Evolutionary conservation across 2,113 vertebrate genomes (phyloP).

Genomic region (Phycodurus eques): DNA sequence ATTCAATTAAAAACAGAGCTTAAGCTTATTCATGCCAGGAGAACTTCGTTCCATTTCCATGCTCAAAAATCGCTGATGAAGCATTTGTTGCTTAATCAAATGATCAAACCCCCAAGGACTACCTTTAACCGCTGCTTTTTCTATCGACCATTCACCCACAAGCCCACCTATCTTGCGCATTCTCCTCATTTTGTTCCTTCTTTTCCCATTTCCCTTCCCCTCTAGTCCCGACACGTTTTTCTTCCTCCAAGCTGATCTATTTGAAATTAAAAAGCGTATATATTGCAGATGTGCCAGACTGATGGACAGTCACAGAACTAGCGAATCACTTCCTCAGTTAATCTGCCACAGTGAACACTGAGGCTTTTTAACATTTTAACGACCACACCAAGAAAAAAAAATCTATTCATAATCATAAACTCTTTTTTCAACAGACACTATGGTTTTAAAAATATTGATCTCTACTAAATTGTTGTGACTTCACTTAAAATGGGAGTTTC

Average conservation of each 20-base stretch:
- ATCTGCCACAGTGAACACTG: slow-evolving; percentile 2
- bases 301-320: slow-evolving; percentile 39
- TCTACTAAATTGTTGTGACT: too few species aligned
- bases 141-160: slow-evolving; percentile 11
- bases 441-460: too few species aligned
- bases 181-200: background rate
- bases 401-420: too few species aligned
- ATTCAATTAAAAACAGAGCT: slow-evolving; percentile 56
- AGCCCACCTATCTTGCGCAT: slow-evolving; percentile 10
- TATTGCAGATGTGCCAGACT: slow-evolving; percentile 29
- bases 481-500: too few species aligned
- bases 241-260: slow-evolving; percentile 3
- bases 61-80: slow-evolving; percentile 51
- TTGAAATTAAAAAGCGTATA: slow-evolving; percentile 10
- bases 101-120: slow-evolving; percentile 52
- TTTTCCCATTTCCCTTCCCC: background rate
- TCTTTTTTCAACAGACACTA: too few species aligned
- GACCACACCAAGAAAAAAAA: too few species aligned
- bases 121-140: slow-evolving; percentile 14
- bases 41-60: slow-evolving; percentile 43
- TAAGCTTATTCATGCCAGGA: slow-evolving; percentile 29
- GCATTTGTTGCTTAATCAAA: slow-evolving; percentile 44
- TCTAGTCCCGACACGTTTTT: background rate
- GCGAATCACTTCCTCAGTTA: slow-evolving; percentile 29
- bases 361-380: too few species aligned